Evolutionary conservation across 2,797 vertebrate genomes (phyloP).

Genomic region (Gymnothorax javanicus): DNA sequence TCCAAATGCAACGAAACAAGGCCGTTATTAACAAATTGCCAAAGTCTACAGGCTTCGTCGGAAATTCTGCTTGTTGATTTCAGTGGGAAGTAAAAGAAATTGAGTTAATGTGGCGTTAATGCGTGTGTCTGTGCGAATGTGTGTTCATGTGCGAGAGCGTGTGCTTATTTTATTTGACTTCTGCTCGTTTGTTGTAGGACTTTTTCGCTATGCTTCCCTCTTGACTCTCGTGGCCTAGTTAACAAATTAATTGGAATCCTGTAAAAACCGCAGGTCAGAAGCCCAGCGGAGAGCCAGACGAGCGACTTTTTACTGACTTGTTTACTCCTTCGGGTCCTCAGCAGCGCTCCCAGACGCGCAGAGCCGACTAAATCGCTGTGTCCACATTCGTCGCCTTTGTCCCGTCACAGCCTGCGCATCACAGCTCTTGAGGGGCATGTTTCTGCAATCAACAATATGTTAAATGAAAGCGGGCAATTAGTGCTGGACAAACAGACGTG

Average conservation of each 20-base stretch:
- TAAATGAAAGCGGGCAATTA: slow-evolving; percentile 23
- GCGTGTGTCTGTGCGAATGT: slow-evolving; percentile 20
- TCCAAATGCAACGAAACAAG: background rate
- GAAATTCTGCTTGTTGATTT: background rate
- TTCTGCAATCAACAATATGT: slow-evolving; percentile 10
- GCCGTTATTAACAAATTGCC: slow-evolving; percentile 4
- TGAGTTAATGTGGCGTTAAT: background rate
- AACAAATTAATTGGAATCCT: slow-evolving; percentile 59
- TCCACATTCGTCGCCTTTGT: background rate
- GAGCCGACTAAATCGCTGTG: background rate
- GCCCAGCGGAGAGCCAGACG: slow-evolving; percentile 32
- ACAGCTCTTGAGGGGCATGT: background rate
- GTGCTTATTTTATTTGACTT: slow-evolving; percentile 25
- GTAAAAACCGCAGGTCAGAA: slow-evolving; percentile 57
- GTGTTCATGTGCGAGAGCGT: slow-evolving; percentile 8
- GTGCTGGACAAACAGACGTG: background rate
- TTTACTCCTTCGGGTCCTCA: slow-evolving; percentile 23
- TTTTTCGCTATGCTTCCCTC: slow-evolving; percentile 36
- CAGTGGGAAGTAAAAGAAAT: slow-evolving; percentile 7
- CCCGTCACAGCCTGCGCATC: background rate
- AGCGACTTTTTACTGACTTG: slow-evolving; percentile 34
- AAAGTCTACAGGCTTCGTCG: background rate
- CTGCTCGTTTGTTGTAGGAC: slow-evolving; percentile 49
- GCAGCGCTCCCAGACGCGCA: slow-evolving; percentile 3
- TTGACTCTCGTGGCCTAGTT: slow-evolving; percentile 56